Evolutionary conservation across 2,888 invertebrate species (phyloP), one percentile per base, ranked within the genome.

Genomic region (Acleris sparsana): DNA sequence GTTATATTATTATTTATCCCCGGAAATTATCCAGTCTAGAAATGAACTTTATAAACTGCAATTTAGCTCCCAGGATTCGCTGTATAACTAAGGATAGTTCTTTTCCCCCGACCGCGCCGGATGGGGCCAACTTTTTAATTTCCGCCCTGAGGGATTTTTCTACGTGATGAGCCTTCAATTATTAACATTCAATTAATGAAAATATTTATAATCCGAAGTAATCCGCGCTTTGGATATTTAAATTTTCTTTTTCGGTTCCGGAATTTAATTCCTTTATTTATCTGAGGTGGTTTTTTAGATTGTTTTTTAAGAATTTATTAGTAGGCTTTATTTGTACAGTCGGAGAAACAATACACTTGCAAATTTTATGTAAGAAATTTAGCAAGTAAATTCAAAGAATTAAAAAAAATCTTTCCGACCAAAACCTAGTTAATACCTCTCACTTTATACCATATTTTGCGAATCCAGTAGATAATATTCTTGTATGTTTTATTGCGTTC

Each of bases 151-250:
- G 85, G 87, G 89, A 88, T 92, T 92, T 92, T 92, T 91, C 87
- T 89, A 80, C 80, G 71, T 87, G 86, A 88, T 89, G 90, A 85
- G 75, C 72, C 73, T 80, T 92, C 83, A 87, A 89, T 92, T 90
- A 91, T 92, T 91, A 80, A 92, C 83, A 86, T 88, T 87, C 87
- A 91, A 91, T 92, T 92, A 92, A 87, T 88, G 85, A 83, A 84
- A 86, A 88, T 89, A 88, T 87, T 89, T 77, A 77, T 79, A 80
- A 82, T 79, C 75, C 75, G 56, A 51, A 67, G 68, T 82, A 80
- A 83, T 80, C 80, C 76, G 72, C 60, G 73, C 74, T 68, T 76
- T 71, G 64, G 67, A 66, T 59, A 67, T 67, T 70, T 66, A 66
- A 67, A 66, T 65, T 68, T 62, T 68, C 61, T 57, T 59, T 73